These are phyloP conservation scores for Calypte anna DNA, from an alignment of 2,113 vertebrate genomes.

Conservation along the genomic window DNA sequence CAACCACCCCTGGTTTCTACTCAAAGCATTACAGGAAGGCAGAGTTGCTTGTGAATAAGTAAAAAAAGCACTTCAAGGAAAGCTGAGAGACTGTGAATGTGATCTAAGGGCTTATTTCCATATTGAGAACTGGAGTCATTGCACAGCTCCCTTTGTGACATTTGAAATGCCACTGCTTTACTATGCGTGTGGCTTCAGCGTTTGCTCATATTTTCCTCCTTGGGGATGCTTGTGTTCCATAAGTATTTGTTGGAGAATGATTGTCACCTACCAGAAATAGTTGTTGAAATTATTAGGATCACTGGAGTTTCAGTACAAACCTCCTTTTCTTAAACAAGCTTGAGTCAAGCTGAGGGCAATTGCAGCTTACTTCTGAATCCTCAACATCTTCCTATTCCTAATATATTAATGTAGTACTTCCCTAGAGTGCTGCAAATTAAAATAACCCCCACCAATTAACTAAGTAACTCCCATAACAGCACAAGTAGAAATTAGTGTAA, in stretches of 20 bases:
- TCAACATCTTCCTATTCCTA: neutral
- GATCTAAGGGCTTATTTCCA: neutral
- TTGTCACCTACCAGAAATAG: conserved; percentile 15
- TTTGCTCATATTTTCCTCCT: conserved; percentile 22
- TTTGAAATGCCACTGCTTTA: neutral
- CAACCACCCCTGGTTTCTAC: neutral
- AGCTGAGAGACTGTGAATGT: neutral
- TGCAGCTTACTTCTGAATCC: neutral
- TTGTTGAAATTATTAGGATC: neutral
- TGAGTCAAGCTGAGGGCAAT: neutral
- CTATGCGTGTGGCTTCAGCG: neutral
- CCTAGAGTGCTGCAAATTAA: neutral
- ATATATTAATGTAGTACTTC: neutral
- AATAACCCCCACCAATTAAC: neutral
- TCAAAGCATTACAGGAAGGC: neutral
- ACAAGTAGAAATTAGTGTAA: neutral
- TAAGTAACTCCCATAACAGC: neutral
- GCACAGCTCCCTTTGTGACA: neutral
- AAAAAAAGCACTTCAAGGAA: neutral
- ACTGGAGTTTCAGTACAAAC: neutral
- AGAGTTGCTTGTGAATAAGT: neutral
- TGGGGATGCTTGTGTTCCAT: neutral
- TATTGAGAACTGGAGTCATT: neutral
- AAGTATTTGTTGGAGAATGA: neutral
- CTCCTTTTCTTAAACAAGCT: neutral